A percentile compares a stretch with the other conserved stretches of the same genome.
phyloP scores from a whole-genome alignment of 2,113 vertebrate genomes.

The Syrrhaptes paradoxus region DNA sequence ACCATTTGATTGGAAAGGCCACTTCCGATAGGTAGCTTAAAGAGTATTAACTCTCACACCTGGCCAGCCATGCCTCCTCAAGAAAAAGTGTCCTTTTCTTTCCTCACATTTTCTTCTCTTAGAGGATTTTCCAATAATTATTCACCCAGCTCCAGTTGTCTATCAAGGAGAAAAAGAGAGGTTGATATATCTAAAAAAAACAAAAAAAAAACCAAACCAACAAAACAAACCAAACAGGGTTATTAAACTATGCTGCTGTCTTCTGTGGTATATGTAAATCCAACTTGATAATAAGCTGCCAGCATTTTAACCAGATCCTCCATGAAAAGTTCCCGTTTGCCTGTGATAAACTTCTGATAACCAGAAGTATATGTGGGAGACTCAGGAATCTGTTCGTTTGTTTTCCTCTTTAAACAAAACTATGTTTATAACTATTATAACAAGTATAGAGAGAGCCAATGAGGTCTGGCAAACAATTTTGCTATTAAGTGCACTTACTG shows the following conservation, averaged over 20 bases:
- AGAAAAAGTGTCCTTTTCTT: neutral
- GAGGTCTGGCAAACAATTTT: constrained; percentile 15
- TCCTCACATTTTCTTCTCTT: neutral
- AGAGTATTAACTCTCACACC: neutral
- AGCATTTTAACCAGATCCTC: constrained; percentile 6
- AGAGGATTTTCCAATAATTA: neutral
- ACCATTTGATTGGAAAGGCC: neutral
- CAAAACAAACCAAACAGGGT: neutral
- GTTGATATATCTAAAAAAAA: neutral
- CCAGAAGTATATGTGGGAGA: constrained; percentile 37
- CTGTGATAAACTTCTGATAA: constrained; percentile 55
- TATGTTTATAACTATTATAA: constrained; percentile 3
- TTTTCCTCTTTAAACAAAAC: constrained; percentile 36
- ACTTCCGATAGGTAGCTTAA: neutral
- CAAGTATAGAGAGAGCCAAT: neutral
- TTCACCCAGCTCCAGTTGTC: neutral
- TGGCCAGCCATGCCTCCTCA: neutral
- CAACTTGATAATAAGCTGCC: neutral
- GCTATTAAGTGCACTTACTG: constrained; percentile 55
- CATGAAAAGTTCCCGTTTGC: neutral
- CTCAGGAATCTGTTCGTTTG: constrained; percentile 42
- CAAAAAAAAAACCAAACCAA: neutral
- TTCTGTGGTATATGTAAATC: neutral
- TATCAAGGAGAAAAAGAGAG: neutral
- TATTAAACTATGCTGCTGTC: neutral